These are phyloP conservation scores for Pycnomerus fuliginosus DNA, from an alignment of 2,888 invertebrate species.

Conservation along the genomic window DNA sequence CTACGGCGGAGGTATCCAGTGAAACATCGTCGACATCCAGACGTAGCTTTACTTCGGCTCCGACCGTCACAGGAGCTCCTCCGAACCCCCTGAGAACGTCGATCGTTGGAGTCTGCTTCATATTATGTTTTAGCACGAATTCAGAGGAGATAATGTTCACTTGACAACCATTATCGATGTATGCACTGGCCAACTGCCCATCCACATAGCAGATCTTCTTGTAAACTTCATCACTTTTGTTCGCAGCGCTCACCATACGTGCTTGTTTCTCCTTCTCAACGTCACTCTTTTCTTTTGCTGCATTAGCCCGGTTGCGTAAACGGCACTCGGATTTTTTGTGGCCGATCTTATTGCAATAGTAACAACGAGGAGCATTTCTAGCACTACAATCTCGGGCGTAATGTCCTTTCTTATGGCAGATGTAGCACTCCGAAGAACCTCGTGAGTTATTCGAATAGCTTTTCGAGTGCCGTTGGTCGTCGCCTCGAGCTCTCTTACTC, in stretches of 20 bases:
- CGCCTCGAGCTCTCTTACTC: too few species aligned
- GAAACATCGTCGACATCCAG: constrained; percentile 6
- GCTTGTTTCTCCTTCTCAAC: neutral
- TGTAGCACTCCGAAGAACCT: too few species aligned
- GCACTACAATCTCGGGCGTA: neutral
- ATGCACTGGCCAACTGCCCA: too few species aligned
- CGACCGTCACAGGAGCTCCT: neutral
- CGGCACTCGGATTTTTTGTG: neutral
- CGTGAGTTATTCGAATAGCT: too few species aligned
- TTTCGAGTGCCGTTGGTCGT: too few species aligned
- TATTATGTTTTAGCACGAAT: neutral
- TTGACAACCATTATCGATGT: neutral
- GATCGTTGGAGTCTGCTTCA: neutral
- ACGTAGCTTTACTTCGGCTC: neutral
- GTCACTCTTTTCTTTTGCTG: neutral
- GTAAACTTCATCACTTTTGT: neutral
- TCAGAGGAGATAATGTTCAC: neutral
- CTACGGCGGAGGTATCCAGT: constrained; percentile 4
- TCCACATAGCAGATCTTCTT: neutral
- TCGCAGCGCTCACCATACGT: neutral
- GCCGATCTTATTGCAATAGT: neutral
- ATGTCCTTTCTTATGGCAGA: neutral
- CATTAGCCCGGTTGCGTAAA: too few species aligned
- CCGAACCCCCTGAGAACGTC: constrained; percentile 14
- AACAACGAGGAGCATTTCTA: neutral